Percentiles rank a stretch among this genome's conserved stretches.
Evolutionary conservation across 2,888 invertebrate genomes (phyloP).

Genomic region (Empis livida): DNA sequence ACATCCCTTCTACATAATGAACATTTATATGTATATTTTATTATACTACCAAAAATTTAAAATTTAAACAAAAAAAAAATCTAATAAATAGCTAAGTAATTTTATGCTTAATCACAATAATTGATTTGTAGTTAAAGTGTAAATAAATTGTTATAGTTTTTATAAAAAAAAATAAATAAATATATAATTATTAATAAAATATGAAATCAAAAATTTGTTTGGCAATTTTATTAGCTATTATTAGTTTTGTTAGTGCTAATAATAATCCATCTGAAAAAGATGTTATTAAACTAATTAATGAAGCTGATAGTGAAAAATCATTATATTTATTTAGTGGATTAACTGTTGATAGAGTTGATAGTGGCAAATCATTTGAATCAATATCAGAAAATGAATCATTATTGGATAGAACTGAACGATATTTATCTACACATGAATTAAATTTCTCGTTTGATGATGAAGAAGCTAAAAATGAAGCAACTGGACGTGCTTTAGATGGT

Average conservation of each 20-base stretch:
- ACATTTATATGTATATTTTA: too few relatives aligned
- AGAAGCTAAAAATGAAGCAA: conserved; percentile 24
- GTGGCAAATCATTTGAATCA: conserved; percentile 25
- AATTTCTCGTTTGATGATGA: conserved; percentile 33
- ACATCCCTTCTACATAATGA: too few relatives aligned
- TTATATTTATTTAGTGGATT: conserved; percentile 36
- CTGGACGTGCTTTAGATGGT: conserved; percentile 32
- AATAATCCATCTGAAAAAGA: conserved; percentile 32
- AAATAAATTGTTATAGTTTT: not conserved
- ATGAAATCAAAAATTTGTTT: conserved; percentile 29
- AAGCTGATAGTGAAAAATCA: conserved; percentile 34
- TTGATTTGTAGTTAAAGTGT: conserved; percentile 1
- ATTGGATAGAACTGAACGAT: conserved; percentile 38
- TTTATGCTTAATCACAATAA: conserved; percentile 22
- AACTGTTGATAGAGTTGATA: conserved; percentile 31
- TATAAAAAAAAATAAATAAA: not conserved
- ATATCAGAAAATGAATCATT: conserved; percentile 30
- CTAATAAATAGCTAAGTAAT: conserved; percentile 10
- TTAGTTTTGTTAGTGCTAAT: not conserved
- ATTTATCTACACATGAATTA: conserved; percentile 37
- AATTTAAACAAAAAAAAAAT: conserved; percentile 1
- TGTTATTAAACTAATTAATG: conserved; percentile 36
- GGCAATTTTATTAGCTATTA: conserved; percentile 18
- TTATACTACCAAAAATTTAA: too few relatives aligned
- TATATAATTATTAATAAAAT: conserved; percentile 1